Percentiles rank a stretch among this genome's conserved stretches.
Conservation (phyloP, 2,888 invertebrate genomes). For the Arenicola marina region DNA sequence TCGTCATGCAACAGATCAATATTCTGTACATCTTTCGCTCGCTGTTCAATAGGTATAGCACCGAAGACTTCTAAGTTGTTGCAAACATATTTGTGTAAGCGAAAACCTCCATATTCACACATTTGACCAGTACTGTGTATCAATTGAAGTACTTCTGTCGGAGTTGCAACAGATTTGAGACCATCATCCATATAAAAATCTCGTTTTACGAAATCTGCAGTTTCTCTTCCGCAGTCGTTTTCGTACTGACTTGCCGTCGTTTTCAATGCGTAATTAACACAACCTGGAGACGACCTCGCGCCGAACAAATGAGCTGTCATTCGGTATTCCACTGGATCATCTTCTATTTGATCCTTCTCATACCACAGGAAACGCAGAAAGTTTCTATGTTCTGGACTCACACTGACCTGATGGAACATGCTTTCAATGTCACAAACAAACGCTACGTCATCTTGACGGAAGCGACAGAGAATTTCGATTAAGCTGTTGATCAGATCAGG, state of each 20-base stretch:
- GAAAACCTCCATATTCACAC: background rate
- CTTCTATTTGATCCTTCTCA: background rate
- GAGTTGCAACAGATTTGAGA: background rate
- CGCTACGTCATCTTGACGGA: conserved; percentile 5
- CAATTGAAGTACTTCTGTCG: background rate
- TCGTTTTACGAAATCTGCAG: background rate
- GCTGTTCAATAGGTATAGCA: conserved; percentile 1
- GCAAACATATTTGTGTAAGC: conserved; percentile 12
- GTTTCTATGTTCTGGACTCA: background rate
- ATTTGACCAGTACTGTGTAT: background rate
- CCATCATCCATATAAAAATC: conserved; percentile 1
- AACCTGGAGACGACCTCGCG: background rate
- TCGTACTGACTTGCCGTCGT: background rate
- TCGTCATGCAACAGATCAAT: background rate
- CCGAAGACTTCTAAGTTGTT: conserved; percentile 7
- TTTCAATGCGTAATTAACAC: background rate
- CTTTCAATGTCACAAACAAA: conserved; percentile 4
- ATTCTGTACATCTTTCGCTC: background rate
- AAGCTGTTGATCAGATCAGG: conserved; percentile 6
- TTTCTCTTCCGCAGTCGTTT: background rate
- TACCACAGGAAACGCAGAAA: conserved; percentile 10
- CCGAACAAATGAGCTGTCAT: conserved; percentile 6
- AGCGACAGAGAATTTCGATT: background rate
- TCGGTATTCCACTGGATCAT: background rate
- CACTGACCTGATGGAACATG: conserved; percentile 9